Conservation (phyloP, 2,113 vertebrate species). For the Thunnus maccoyii region DNA sequence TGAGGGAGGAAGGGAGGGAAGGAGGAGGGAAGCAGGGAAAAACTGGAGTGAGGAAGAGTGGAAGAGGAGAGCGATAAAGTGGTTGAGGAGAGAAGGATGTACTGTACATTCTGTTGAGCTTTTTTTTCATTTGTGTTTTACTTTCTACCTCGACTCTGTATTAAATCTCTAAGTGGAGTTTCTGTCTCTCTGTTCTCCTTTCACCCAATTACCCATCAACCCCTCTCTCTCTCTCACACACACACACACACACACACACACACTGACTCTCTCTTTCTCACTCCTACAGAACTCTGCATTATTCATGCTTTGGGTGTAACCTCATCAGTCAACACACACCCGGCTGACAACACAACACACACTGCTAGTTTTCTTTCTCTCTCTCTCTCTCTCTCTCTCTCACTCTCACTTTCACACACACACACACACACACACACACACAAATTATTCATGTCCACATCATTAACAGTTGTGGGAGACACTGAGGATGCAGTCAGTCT, state of each 20-base stretch:
- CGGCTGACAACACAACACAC: conserved; percentile 55
- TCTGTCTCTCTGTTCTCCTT: conserved; percentile 38
- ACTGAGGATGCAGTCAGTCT: conserved; percentile 28
- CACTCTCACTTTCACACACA: background rate
- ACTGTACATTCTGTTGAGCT: conserved; percentile 10
- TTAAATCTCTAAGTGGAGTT: conserved; percentile 44
- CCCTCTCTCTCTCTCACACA: background rate
- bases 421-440: conserved; percentile 17
- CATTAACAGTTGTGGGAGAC: conserved; percentile 35
- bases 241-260: background rate
- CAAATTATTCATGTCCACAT: conserved; percentile 50
- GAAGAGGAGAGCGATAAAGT: background rate
- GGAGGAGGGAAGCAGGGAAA: background rate
- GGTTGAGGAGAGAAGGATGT: background rate
- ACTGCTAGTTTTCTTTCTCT: conserved; percentile 23
- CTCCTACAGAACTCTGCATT: conserved; percentile 64
- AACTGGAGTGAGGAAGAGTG: background rate
- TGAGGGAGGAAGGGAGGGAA: background rate
- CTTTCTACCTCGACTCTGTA: conserved; percentile 9
- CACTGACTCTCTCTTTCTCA: conserved; percentile 15
- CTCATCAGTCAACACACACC: conserved; percentile 68
- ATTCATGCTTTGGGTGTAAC: conserved; percentile 75
- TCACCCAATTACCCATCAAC: conserved; percentile 54
- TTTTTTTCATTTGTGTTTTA: conserved; percentile 45
- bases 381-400: background rate